Base-by-base conservation (phyloP, 2,888 invertebrate genomes). In the Herminia tarsipennalis region DNA sequence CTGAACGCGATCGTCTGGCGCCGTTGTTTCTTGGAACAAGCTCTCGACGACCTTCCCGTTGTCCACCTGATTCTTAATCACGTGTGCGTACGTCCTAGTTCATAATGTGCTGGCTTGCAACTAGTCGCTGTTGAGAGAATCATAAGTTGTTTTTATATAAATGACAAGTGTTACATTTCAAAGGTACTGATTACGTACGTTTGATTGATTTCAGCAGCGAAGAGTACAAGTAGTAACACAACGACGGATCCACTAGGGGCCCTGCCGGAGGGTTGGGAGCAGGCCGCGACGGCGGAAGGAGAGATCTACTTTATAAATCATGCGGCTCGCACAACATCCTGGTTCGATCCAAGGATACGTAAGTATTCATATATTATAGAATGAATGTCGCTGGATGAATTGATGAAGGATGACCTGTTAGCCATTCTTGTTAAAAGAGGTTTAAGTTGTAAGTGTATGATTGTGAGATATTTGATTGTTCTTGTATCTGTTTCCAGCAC, bases 321-420 rank as follows among this genome's bases (percentile, higher is more conserved):
- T 91, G 95, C 96, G 85, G 96, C 96, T 66, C 95, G 97, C 89
- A 98, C 97, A 77, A 98, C 98, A 62, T 98, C 98, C 77, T 99
- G 98, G 98, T 98, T 98, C 93, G 98, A 99, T 92, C 98, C 98
- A 75, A 94, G 98, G 94, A 96, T 98, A 94, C 98, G 98, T 97
- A 94, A 96, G 97, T 95, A 66, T 57, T 32, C 38, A 77, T 57
- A 49, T 49, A 10, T 24, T 10, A 35, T 53, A 37, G 2, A 54
- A 56, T 49, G 59, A 59, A 51, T 54, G 49, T 59, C 51, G 47
- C 28, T n/a, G n/a, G n/a, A n/a, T n/a, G n/a, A n/a, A n/a, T n/a
- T 43, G 42, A 46, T 55, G 56, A 43, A 51, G 47, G 38, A 35
- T 20, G 20, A 20, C 20, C 20, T n/a, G 20, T 20, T 20, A 20